Conservation (phyloP, 2,888 invertebrate species). For the Brenthis hecate region DNA sequence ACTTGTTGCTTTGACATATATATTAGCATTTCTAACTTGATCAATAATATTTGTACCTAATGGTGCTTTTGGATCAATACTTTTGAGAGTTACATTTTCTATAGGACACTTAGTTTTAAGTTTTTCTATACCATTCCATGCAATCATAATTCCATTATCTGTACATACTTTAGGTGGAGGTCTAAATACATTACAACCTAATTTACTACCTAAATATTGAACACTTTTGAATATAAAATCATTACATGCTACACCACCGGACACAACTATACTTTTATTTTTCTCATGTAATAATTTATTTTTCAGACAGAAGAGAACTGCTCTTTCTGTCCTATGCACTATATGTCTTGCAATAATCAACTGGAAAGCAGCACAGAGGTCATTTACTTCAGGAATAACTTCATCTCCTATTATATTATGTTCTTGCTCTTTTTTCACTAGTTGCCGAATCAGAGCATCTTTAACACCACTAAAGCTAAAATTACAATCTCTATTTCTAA, state of each 20-base stretch:
- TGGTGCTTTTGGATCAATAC: slow-evolving; percentile 82
- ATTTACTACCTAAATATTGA: slow-evolving; percentile 84
- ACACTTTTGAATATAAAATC: slow-evolving; percentile 89
- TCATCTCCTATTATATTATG: slow-evolving; percentile 84
- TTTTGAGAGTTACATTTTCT: slow-evolving; percentile 81
- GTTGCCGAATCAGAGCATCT: slow-evolving; percentile 80
- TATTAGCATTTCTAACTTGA: slow-evolving; percentile 79
- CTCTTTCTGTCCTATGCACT: slow-evolving; percentile 91
- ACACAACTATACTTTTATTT: slow-evolving; percentile 87
- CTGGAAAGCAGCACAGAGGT: slow-evolving; percentile 94
- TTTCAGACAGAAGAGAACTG: slow-evolving; percentile 87
- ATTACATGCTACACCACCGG: slow-evolving; percentile 98
- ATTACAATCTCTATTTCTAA: slow-evolving; percentile 88
- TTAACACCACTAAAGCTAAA: slow-evolving; percentile 95
- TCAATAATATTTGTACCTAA: slow-evolving; percentile 84
- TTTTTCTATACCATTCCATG: slow-evolving; percentile 98
- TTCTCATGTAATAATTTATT: slow-evolving; percentile 80
- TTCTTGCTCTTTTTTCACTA: slow-evolving; percentile 82
- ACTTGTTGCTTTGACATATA: slow-evolving; percentile 68
- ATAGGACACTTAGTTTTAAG: slow-evolving; percentile 57
- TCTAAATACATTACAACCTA: slow-evolving; percentile 85
- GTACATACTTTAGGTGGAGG: slow-evolving; percentile 95
- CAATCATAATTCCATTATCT: slow-evolving; percentile 99
- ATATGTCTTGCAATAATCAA: slow-evolving; percentile 89
- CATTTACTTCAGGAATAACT: slow-evolving; percentile 87